Conservation (phyloP, 2,113 vertebrate genomes). For the Connochaetes taurinus region DNA sequence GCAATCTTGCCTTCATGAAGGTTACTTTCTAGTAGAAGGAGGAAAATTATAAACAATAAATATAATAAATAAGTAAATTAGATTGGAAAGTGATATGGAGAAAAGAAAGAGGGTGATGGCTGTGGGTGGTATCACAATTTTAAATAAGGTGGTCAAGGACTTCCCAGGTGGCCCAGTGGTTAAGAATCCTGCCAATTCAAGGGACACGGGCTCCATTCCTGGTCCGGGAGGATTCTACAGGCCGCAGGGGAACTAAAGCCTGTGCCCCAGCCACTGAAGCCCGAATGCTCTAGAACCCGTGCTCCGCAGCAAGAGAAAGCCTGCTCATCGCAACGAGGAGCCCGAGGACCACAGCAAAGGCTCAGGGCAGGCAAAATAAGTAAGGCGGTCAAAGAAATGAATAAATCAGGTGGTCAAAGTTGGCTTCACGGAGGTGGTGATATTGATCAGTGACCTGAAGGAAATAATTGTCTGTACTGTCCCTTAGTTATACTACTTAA, state of each 20-base stretch:
- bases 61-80: neutral
- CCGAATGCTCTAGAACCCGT: neutral
- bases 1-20: neutral
- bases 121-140: neutral
- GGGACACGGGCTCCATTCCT: neutral
- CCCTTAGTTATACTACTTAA: neutral
- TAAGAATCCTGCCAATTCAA: neutral
- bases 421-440: neutral
- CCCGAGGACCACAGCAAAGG: accelerated
- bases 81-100: neutral
- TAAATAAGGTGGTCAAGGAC: neutral
- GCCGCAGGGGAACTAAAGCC: neutral
- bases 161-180: neutral
- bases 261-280: neutral
- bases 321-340: neutral
- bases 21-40: neutral
- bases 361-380: neutral
- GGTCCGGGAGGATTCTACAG: neutral
- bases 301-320: neutral
- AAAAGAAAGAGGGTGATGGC: neutral
- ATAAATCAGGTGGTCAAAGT: neutral
- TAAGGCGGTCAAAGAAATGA: neutral
- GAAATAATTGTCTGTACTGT: neutral
- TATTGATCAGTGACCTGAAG: neutral
- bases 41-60: neutral